Conservation (phyloP, 2,113 vertebrate genomes). For the Erythrocebus patas region DNA sequence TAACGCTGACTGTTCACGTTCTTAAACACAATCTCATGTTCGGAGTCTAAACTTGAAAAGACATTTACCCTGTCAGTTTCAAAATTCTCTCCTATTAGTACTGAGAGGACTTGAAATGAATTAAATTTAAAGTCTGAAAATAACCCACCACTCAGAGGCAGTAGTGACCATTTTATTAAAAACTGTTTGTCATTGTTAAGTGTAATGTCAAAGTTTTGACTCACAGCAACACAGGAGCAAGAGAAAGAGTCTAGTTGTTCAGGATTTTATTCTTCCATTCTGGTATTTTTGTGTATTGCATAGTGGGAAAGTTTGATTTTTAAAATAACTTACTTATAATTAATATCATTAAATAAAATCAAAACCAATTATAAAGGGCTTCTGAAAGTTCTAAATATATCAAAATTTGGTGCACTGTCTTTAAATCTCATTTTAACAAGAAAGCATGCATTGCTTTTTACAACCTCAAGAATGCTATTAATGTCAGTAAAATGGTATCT, state of each 20-base stretch:
- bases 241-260: not conserved
- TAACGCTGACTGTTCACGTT: not conserved
- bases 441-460: not conserved
- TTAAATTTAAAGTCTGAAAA: slow-evolving; percentile 48
- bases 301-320: not conserved
- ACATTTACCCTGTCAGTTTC: not conserved
- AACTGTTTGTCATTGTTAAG: not conserved
- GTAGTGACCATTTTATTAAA: slow-evolving; percentile 46
- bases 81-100: not conserved
- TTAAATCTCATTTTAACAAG: slow-evolving; percentile 15
- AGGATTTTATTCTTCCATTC: not conserved
- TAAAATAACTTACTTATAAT: not conserved
- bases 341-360: not conserved
- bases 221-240: not conserved
- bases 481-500: slow-evolving; percentile 16
- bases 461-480: not conserved
- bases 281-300: not conserved
- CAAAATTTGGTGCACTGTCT: not conserved
- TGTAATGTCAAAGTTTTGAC: not conserved
- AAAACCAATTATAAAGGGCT: not conserved
- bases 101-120: slow-evolving; percentile 2
- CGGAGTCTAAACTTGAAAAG: not conserved
- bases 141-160: slow-evolving; percentile 37
- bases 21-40: not conserved
- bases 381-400: slow-evolving; percentile 3